phyloP scores from a whole-genome alignment of 2,888 invertebrate species.

The Desoria tigrina region DNA sequence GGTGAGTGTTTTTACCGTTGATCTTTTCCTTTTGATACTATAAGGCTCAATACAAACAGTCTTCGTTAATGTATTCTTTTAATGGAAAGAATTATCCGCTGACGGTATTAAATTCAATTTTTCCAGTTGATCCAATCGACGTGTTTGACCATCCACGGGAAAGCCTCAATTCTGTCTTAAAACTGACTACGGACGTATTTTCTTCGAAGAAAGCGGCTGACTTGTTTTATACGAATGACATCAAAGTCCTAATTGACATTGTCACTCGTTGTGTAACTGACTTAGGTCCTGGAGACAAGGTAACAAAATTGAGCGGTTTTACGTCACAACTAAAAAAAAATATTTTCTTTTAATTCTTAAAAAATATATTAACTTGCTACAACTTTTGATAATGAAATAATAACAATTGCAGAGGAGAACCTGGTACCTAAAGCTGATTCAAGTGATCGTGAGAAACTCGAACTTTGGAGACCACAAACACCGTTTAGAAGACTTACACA shows the following conservation, averaged over 20 bases:
- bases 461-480: constrained; percentile 78
- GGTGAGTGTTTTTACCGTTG: constrained; percentile 60
- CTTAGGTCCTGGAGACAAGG: constrained; percentile 81
- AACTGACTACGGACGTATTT: constrained; percentile 85
- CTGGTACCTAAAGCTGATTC: constrained; percentile 76
- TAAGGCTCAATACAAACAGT: neutral
- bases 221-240: constrained; percentile 92
- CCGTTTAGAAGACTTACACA: constrained; percentile 75
- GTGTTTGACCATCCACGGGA: constrained; percentile 57
- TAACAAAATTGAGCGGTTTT: too few relatives aligned
- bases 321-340: constrained; percentile 23
- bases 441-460: constrained; percentile 77
- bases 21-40: neutral
- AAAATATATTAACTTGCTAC: too few relatives aligned
- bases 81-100: constrained; percentile 10
- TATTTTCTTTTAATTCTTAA: neutral
- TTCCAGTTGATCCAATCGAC: constrained; percentile 77
- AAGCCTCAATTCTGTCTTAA: constrained; percentile 74
- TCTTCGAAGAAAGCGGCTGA: constrained; percentile 74
- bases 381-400: too few relatives aligned
- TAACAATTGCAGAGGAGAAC: constrained; percentile 67
- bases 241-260: constrained; percentile 90
- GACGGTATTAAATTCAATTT: neutral
- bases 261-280: constrained; percentile 87
- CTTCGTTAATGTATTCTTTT: too few relatives aligned